Evolutionary conservation across 2,797 vertebrate genomes (phyloP).

Genomic region (Strix occidentalis): DNA sequence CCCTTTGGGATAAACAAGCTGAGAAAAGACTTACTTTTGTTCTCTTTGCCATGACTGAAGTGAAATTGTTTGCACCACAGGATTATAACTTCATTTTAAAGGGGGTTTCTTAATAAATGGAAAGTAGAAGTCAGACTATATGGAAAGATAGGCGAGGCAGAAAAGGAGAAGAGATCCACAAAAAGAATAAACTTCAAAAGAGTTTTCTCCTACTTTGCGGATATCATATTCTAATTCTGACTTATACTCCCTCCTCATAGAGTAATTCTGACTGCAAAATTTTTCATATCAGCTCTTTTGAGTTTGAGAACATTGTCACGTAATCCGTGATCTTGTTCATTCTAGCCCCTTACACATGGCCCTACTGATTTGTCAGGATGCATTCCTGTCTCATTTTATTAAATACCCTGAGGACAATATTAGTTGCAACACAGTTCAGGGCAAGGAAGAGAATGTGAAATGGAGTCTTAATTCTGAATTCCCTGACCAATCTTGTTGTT

Average conservation of each 20-base stretch:
- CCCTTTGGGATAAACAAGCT: slow-evolving; percentile 10
- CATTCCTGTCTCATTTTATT: not conserved
- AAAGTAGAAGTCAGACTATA: not conserved
- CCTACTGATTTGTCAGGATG: not conserved
- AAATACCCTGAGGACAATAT: not conserved
- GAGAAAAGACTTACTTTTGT: not conserved
- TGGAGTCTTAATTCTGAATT: slow-evolving; percentile 45
- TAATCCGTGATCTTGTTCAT: not conserved
- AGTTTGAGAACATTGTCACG: not conserved
- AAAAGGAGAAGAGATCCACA: not conserved
- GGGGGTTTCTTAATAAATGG: not conserved
- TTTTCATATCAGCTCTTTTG: not conserved
- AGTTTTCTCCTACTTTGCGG: not conserved
- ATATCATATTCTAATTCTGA: not conserved
- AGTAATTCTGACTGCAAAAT: not conserved
- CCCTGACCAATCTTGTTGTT: slow-evolving; percentile 7
- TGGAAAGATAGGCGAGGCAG: not conserved
- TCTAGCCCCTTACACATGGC: not conserved
- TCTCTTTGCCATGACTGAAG: not conserved
- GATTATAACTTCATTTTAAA: slow-evolving; percentile 3
- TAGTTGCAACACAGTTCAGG: not conserved
- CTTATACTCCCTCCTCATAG: not conserved
- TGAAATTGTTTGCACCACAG: not conserved
- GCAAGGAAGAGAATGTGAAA: not conserved
- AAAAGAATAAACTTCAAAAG: not conserved